These are phyloP conservation scores for Tiphia femorata DNA, from an alignment of 2,888 invertebrate genomes.

Conservation along the genomic window DNA sequence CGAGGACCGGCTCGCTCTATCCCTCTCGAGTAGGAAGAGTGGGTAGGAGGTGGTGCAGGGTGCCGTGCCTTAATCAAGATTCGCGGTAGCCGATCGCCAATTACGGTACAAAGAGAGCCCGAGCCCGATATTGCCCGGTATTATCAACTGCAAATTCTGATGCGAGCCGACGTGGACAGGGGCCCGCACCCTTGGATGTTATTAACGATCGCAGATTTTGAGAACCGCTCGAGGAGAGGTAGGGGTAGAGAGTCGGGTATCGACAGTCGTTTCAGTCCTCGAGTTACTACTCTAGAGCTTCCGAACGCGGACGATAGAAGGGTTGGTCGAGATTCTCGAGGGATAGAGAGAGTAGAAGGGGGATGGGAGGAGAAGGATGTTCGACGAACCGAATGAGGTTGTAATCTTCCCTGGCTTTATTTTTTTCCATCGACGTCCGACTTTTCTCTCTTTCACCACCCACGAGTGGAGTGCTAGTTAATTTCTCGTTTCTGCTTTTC, in stretches of 20 bases:
- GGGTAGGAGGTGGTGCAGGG: too few relatives aligned
- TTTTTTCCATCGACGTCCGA: too few relatives aligned
- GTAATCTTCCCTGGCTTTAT: too few relatives aligned
- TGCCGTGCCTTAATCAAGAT: conserved; percentile 42
- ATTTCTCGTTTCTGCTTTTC: too few relatives aligned
- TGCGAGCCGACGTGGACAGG: conserved; percentile 9
- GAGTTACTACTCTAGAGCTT: too few relatives aligned
- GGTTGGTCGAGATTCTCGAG: too few relatives aligned
- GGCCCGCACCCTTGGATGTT: conserved; percentile 9
- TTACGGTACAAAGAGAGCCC: conserved; percentile 38
- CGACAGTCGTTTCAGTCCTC: conserved; percentile 23
- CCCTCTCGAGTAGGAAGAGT: conserved; percentile 25
- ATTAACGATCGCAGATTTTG: conserved; percentile 12
- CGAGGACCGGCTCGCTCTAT: not conserved
- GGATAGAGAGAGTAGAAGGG: too few relatives aligned
- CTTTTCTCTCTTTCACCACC: too few relatives aligned
- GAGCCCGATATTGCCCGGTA: conserved; percentile 37
- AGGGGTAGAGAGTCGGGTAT: too few relatives aligned
- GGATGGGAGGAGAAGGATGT: not conserved
- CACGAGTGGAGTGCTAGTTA: too few relatives aligned
- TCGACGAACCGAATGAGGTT: not conserved
- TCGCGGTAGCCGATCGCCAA: conserved; percentile 37
- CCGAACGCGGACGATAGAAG: too few relatives aligned
- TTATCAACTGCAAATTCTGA: conserved; percentile 38
- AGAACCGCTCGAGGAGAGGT: conserved; percentile 14